These are phyloP conservation scores for Cylloceria caligata DNA, from an alignment of 2,888 invertebrate species.

Conservation along the genomic window DNA sequence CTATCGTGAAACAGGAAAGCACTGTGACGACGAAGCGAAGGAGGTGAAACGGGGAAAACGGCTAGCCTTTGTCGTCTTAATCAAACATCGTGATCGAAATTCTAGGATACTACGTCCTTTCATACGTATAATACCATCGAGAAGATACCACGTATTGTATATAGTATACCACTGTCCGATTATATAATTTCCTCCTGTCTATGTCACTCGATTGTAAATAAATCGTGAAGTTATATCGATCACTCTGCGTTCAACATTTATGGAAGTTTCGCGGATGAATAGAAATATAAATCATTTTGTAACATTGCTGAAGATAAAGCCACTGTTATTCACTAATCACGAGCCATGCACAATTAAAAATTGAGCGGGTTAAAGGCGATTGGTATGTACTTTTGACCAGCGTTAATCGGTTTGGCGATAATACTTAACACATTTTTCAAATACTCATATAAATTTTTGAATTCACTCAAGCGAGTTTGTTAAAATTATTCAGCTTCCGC, in stretches of 20 bases:
- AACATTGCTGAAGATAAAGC: background rate
- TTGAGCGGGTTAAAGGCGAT: no score
- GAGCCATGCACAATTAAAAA: background rate
- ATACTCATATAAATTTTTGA: no score
- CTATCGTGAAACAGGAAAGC: slow-evolving; percentile 30
- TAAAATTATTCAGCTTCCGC: no score
- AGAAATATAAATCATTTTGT: background rate
- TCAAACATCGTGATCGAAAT: slow-evolving; percentile 54
- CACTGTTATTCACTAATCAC: background rate
- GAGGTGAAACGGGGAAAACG: slow-evolving; percentile 3
- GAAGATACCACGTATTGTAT: background rate
- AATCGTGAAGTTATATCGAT: background rate
- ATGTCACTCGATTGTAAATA: background rate
- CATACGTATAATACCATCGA: slow-evolving; percentile 9
- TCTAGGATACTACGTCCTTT: slow-evolving; percentile 18
- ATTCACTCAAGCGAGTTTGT: no score
- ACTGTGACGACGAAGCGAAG: slow-evolving; percentile 11
- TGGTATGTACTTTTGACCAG: no score
- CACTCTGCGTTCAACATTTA: background rate
- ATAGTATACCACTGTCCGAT: background rate
- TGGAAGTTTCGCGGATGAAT: background rate
- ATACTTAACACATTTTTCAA: no score
- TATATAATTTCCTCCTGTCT: background rate
- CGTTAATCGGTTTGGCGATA: no score
- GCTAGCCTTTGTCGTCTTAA: slow-evolving; percentile 51